Percentiles rank a stretch among this genome's conserved stretches.
phyloP scores from a whole-genome alignment of 2,797 vertebrate species.

The Tapera naevia region DNA sequence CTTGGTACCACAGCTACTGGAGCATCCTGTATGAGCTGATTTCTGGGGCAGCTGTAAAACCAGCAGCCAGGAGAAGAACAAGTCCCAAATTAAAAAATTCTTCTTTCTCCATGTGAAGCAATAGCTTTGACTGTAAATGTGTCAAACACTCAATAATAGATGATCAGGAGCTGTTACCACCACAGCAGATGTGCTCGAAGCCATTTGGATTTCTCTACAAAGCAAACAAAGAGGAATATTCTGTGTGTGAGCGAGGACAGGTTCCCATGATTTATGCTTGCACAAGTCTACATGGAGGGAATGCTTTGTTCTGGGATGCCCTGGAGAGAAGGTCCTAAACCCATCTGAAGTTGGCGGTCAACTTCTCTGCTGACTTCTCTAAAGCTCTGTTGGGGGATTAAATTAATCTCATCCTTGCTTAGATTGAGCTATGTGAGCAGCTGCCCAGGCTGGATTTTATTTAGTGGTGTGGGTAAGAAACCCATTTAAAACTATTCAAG shows the following conservation, averaged over 20 bases:
- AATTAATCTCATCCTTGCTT: not conserved
- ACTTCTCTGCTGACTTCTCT: not conserved
- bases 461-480: not conserved
- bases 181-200: not conserved
- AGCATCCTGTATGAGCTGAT: not conserved
- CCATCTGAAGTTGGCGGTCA: not conserved
- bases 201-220: conserved; percentile 40
- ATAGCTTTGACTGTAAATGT: not conserved
- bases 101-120: not conserved
- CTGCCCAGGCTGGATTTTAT: not conserved
- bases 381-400: not conserved
- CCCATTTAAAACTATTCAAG: not conserved
- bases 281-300: not conserved
- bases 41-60: not conserved
- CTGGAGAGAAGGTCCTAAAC: not conserved
- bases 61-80: not conserved
- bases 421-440: not conserved
- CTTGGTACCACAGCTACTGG: not conserved
- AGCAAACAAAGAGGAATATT: not conserved
- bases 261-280: not conserved
- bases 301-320: not conserved
- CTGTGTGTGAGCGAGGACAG: not conserved
- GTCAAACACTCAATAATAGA: not conserved
- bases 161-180: not conserved
- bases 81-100: not conserved